A percentile compares a stretch with the other conserved stretches of the same genome.
Evolutionary conservation across 2,797 vertebrate species (phyloP).

Genomic region (Yasuhikotakia modesta): DNA sequence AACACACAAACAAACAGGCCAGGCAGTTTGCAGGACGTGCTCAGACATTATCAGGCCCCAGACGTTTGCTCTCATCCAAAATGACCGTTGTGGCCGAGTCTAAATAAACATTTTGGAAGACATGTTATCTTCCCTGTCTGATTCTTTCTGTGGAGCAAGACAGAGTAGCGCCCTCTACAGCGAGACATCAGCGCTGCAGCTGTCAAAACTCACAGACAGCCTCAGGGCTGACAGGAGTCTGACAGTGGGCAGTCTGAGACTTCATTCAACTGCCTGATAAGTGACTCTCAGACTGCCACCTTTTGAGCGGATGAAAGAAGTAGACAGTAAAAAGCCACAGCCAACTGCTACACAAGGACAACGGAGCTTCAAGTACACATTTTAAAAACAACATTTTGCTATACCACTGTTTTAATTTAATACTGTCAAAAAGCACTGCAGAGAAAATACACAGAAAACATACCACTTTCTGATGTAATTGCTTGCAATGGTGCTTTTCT

Average conservation of each 20-base stretch:
- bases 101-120: slow-evolving; percentile 51
- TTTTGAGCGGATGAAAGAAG: slow-evolving; percentile 30
- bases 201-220: background rate
- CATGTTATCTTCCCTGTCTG: slow-evolving; percentile 25
- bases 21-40: slow-evolving; percentile 48
- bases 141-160: slow-evolving; percentile 7
- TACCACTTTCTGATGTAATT: too few species aligned
- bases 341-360: background rate
- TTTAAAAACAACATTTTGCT: too few species aligned
- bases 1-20: slow-evolving; percentile 48
- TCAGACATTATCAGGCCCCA: slow-evolving; percentile 50
- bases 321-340: slow-evolving; percentile 13
- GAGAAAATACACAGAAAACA: too few species aligned
- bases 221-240: slow-evolving; percentile 37
- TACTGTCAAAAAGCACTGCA: too few species aligned
- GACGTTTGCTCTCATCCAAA: slow-evolving; percentile 32
- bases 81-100: slow-evolving; percentile 40
- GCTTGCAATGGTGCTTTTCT: too few species aligned
- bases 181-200: background rate
- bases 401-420: too few species aligned
- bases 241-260: slow-evolving; percentile 2
- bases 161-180: slow-evolving; percentile 51
- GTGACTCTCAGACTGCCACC: slow-evolving; percentile 35
- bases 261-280: slow-evolving; percentile 23
- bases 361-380: background rate